A percentile compares a stretch with the other conserved stretches of the same genome.
Conservation (phyloP, 2,888 invertebrate genomes). For the Tipula helvola region DNA sequence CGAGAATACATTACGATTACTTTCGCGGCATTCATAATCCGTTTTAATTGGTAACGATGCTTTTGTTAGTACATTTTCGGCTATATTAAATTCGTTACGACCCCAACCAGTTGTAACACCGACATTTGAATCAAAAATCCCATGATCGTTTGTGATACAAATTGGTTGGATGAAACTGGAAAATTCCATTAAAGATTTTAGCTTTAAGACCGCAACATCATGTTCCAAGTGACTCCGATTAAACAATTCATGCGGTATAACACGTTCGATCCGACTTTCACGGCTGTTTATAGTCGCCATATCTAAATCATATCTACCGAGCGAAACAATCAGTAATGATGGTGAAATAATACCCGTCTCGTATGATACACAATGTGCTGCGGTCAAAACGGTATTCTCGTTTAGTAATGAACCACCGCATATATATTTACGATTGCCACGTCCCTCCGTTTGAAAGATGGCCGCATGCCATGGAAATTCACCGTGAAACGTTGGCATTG, state of each 20-base stretch:
- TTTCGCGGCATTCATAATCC: not conserved
- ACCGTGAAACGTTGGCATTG: not conserved
- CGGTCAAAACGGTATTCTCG: not conserved
- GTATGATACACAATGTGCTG: not conserved
- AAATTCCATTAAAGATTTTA: not conserved
- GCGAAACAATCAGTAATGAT: not conserved
- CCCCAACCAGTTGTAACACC: not conserved
- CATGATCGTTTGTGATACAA: not conserved
- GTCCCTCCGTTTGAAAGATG: not conserved
- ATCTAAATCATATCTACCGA: not conserved
- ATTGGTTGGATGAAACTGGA: not conserved
- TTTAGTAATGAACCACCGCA: not conserved
- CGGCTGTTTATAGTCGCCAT: not conserved
- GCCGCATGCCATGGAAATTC: not conserved
- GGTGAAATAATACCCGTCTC: not conserved
- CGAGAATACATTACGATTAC: not conserved
- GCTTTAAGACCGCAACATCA: not conserved
- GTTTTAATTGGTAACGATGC: not conserved
- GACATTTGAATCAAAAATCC: not conserved
- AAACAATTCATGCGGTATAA: not conserved
- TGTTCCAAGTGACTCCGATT: not conserved
- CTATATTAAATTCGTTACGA: not conserved
- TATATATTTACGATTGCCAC: not conserved
- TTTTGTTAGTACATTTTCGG: not conserved
- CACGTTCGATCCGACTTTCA: not conserved